Evolutionary conservation across 2,113 vertebrate genomes (phyloP).

Genomic region (Strix uralensis): DNA sequence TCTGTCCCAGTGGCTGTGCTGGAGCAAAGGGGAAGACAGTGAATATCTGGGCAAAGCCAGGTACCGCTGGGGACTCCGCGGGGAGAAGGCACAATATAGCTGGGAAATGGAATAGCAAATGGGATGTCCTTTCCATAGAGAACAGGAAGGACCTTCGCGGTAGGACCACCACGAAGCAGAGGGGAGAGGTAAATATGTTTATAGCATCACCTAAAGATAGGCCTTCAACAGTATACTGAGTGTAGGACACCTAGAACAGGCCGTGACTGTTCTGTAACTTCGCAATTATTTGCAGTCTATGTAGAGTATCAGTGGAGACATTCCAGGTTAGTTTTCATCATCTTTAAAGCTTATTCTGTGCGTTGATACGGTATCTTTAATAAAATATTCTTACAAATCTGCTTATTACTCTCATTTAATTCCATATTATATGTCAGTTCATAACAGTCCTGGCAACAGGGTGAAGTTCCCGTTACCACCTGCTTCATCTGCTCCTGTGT

Average conservation of each 20-base stretch:
- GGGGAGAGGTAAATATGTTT: not conserved
- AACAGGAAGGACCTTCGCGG: not conserved
- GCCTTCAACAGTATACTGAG: not conserved
- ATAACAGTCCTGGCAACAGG: not conserved
- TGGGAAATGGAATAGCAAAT: not conserved
- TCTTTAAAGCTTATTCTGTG: constrained; percentile 61
- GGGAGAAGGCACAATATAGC: not conserved
- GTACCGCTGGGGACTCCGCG: not conserved
- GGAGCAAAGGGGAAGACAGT: not conserved
- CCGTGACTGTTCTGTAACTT: constrained; percentile 58
- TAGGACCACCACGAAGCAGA: not conserved
- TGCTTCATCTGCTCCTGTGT: not conserved
- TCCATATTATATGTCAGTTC: not conserved
- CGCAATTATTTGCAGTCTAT: constrained; percentile 56
- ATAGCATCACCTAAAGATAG: not conserved
- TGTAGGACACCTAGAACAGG: constrained; percentile 39
- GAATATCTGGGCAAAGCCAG: not conserved
- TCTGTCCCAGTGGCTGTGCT: not conserved
- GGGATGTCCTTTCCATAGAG: not conserved
- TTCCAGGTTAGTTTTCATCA: constrained; percentile 46
- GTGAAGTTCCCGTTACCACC: not conserved
- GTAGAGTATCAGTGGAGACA: not conserved
- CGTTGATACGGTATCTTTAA: constrained; percentile 56
- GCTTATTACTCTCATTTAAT: constrained; percentile 67
- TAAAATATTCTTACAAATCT: constrained; percentile 57